Conservation (phyloP, 2,888 invertebrate species). For the Spodoptera exigua region DNA sequence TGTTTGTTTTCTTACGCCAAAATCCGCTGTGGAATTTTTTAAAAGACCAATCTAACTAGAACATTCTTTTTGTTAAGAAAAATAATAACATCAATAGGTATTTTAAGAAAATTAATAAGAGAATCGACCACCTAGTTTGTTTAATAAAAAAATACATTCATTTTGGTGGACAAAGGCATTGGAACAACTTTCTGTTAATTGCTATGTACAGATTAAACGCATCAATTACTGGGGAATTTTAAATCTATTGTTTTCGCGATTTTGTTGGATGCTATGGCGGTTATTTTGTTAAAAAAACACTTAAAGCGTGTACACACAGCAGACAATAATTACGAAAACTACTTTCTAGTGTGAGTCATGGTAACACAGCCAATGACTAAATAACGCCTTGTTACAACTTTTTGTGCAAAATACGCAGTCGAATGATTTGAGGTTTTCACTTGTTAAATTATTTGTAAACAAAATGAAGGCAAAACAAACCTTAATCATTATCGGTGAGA, state of each 20-base stretch:
- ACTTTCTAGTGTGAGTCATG: constrained; percentile 65
- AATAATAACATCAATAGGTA: too few relatives aligned
- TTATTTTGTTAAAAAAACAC: constrained; percentile 45
- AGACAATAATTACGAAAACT: constrained; percentile 56
- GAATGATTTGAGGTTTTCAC: constrained; percentile 13
- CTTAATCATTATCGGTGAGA: constrained; percentile 19
- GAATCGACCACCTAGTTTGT: not conserved
- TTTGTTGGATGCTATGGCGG: constrained; percentile 20
- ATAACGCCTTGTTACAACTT: constrained; percentile 40
- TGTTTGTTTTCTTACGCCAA: not conserved
- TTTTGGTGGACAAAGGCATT: constrained; percentile 3
- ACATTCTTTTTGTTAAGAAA: too few relatives aligned
- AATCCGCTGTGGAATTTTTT: constrained; percentile 9
- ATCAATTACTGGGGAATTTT: constrained; percentile 34
- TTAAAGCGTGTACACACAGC: constrained; percentile 38
- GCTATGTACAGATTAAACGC: constrained; percentile 13
- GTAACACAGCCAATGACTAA: constrained; percentile 46
- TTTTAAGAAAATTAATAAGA: too few relatives aligned
- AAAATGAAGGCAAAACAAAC: constrained; percentile 17
- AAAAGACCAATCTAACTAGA: not conserved
- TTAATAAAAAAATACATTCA: constrained; percentile 11
- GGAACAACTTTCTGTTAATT: constrained; percentile 40
- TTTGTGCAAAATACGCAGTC: constrained; percentile 27
- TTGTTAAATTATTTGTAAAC: constrained; percentile 14
- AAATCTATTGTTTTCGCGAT: constrained; percentile 31